Conservation (phyloP, 2,797 vertebrate genomes). For the Poeciliopsis infans region DNA sequence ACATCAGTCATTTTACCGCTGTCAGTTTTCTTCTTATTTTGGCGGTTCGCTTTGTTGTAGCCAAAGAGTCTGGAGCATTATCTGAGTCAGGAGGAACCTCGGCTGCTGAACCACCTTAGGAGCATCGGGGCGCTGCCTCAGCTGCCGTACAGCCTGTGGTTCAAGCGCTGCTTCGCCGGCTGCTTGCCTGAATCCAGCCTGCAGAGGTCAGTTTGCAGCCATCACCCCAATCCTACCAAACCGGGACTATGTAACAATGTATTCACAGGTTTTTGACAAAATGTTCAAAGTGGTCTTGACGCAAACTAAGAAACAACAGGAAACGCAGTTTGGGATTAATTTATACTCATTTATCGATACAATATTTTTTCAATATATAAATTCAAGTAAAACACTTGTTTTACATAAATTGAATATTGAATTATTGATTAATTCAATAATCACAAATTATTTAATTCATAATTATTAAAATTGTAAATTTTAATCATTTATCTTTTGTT, state of each 20-base stretch:
- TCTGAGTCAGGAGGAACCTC: conserved; percentile 91
- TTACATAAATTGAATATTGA: not conserved
- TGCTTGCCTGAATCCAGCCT: conserved; percentile 95
- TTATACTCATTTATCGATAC: not conserved
- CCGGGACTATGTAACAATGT: not conserved
- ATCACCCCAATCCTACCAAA: not conserved
- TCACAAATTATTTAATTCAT: too few relatives aligned
- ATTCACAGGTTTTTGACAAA: not conserved
- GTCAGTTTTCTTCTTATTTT: not conserved
- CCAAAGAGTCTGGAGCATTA: conserved; percentile 96
- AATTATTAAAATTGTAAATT: not conserved
- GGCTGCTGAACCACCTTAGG: conserved; percentile 89
- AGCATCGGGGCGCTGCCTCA: conserved; percentile 78
- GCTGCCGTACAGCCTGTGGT: conserved; percentile 93
- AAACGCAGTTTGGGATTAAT: not conserved
- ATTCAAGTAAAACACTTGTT: not conserved
- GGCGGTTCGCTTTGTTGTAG: conserved; percentile 64
- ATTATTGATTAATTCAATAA: too few relatives aligned
- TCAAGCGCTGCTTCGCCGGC: conserved; percentile 92
- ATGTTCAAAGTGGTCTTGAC: not conserved
- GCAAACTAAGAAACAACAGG: not conserved
- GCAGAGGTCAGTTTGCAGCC: conserved; percentile 83
- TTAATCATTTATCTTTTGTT: not conserved
- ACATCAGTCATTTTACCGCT: not conserved
- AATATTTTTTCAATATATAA: not conserved